Evolutionary conservation across 2,888 invertebrate genomes (phyloP), one percentile per base, ranked within the genome.

Genomic region (Polyommatus iphigenia): DNA sequence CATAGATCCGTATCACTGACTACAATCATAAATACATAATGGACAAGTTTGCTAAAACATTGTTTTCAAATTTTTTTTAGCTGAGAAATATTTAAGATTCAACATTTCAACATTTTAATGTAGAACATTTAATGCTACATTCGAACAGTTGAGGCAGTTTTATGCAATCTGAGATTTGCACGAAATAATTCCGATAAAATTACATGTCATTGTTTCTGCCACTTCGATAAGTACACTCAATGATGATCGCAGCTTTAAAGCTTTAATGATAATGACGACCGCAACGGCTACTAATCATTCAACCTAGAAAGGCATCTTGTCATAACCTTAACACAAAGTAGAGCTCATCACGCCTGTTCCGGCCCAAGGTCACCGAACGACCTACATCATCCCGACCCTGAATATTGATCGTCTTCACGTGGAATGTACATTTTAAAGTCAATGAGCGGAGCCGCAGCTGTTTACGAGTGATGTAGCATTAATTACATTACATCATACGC

Each of bases 241-340:
- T 32, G 67, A 15, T 67, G 29, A 67, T 67, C 32, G 67, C 15
- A 32, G 67, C 67, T 67, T 67, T 29, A 24, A 2, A 20, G 20
- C 67, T 29, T 15, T 10, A 32, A 15, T 15, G 13, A 67, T 67
- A 67, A 67, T 67, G 67, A 15, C 62, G 62, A 62, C 67, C 67
- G 67, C 67, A 67, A 29, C 67, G 18, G 29, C 29, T 29, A 15
- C 18, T 67, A 62, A 62, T 62, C 6, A 67, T 29, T 24, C 59
- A 24, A 67, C 29, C 29, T 67, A 29, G 67, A 67, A 7, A 67
- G 67, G 67, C 24, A 67, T 67, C 67, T 67, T 67, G 29, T 67
- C 62, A 62, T 85, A 85, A 87, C 89, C 86, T 86, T 87, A 89
- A 87, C 85, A 86, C 84, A 85, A 85, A 84, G 81, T 59, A 24